Percentiles rank a stretch among this genome's conserved stretches.
phyloP scores from a whole-genome alignment of 1,140 invertebrate species.

The Drosophila ananassae region DNA sequence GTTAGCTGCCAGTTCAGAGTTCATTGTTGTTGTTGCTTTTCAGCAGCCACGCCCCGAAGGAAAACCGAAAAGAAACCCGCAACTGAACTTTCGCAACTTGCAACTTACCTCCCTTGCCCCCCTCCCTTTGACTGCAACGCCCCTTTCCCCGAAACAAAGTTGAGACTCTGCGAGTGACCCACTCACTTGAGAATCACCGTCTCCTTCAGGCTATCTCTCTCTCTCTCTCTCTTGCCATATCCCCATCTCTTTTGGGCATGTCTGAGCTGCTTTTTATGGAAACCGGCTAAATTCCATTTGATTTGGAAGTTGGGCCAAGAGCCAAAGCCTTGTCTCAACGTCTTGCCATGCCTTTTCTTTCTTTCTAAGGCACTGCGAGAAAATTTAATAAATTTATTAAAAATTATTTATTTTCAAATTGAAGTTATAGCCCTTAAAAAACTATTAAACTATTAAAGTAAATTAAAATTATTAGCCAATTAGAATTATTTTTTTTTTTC shows the following conservation, averaged over 20 bases:
- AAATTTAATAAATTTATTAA: neutral
- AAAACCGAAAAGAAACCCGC: conserved; percentile 31
- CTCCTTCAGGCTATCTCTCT: conserved; percentile 20
- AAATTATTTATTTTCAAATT: neutral
- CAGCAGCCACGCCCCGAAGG: conserved; percentile 22
- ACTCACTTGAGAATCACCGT: conserved; percentile 50
- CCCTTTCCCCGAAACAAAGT: conserved; percentile 4
- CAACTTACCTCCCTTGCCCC: no score
- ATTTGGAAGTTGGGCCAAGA: conserved; percentile 65
- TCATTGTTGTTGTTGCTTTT: conserved; percentile 17
- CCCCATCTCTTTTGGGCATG: conserved; percentile 9
- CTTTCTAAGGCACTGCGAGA: conserved; percentile 21
- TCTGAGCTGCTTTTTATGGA: conserved; percentile 73
- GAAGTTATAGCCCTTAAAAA: neutral
- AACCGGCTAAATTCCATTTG: conserved; percentile 81
- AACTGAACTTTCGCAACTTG: conserved; percentile 52
- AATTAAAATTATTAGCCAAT: neutral
- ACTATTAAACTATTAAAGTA: no score
- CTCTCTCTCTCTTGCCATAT: no score
- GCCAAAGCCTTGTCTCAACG: conserved; percentile 57
- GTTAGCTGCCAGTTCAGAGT: conserved; percentile 16
- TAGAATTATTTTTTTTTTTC: conserved; percentile 22
- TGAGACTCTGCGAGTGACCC: conserved; percentile 45
- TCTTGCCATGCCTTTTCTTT: conserved; percentile 35
- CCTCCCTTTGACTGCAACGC: neutral